Base-by-base conservation (phyloP, 2,113 vertebrate genomes). In the Dendrocopos noguchii region DNA sequence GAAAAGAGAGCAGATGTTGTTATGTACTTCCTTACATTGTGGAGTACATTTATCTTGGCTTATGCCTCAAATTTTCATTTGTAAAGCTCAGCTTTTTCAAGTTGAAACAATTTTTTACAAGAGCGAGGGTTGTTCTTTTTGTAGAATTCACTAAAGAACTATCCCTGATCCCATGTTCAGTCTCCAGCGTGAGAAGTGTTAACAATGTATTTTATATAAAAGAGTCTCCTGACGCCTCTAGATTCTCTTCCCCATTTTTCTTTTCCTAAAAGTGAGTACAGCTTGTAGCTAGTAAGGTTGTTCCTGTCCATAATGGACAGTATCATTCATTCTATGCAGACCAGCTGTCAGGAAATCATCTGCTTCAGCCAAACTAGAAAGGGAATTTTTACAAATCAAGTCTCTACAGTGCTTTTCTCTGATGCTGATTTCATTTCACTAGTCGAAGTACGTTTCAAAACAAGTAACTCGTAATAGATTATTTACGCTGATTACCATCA, bases 21-120 rank as follows among this genome's bases (percentile, higher is more conserved):
- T 55, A 33, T 0, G 5, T 20, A 20, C 25, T 79, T 68, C 34
- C 1, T 46, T 42, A 10, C 0, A 31, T 33, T 21, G 4, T 28
- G 29, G 7, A 78, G 31, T 57, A 66, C 4, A 6, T 79, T 71
- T 19, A 33, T 55, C 56, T 50, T 59, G 39, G n/a, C 19, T 63
- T 42, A 31, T 1, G 1, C 31, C 16, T 44, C 50, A 57, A 44
- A 24, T 66, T 50, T n/a, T 39, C 60, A 53, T 74, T 80, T 74
- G 31, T 25, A 80, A 87, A 61, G 15, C 15, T 36, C 4, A 2
- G 21, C 60, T 20, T 53, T 63, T 80, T 42, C 24, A 73, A 61
- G 24, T 6, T 28, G 4, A 93, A 93, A 65, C 15, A 77, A 61
- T 4, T 18, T 73, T 50, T 56, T 47, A 2, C 21, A 61, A 44